These are phyloP conservation scores for Panulirus ornatus DNA, from an alignment of 1,140 invertebrate genomes.

Conservation along the genomic window DNA sequence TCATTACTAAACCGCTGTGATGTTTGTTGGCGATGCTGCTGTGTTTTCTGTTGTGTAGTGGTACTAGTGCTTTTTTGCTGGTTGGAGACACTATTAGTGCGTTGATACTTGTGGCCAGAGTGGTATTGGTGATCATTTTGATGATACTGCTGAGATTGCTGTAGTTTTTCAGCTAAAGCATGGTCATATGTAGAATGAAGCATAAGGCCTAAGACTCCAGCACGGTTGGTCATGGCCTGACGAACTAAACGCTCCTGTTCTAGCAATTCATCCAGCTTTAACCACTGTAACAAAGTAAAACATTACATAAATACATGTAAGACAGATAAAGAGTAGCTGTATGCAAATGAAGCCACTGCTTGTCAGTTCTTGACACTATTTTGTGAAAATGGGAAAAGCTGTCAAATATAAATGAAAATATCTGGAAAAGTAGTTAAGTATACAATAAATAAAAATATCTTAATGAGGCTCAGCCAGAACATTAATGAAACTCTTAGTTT, in stretches of 20 bases:
- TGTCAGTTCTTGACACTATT: no score
- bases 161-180: slow-evolving; percentile 85
- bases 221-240: slow-evolving; percentile 90
- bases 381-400: no score
- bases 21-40: slow-evolving; percentile 10
- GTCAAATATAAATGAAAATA: neutral
- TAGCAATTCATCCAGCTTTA: slow-evolving; percentile 96
- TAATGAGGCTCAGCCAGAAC: neutral
- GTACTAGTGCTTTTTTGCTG: slow-evolving; percentile 12
- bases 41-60: neutral
- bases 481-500: neutral
- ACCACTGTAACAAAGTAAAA: slow-evolving; percentile 84
- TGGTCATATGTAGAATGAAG: slow-evolving; percentile 97
- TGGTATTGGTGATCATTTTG: slow-evolving; percentile 73
- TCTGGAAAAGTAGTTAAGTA: neutral
- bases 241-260: slow-evolving; percentile 95
- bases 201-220: slow-evolving; percentile 94
- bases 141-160: slow-evolving; percentile 71
- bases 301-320: neutral
- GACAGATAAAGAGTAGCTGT: neutral
- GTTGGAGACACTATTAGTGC: slow-evolving; percentile 5
- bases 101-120: neutral
- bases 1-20: slow-evolving; percentile 34
- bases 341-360: no score
- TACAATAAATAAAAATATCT: neutral